Evolutionary conservation across 2,888 invertebrate species (phyloP), one percentile per base, ranked within the genome.

Genomic region (Chloromyia formosa): DNA sequence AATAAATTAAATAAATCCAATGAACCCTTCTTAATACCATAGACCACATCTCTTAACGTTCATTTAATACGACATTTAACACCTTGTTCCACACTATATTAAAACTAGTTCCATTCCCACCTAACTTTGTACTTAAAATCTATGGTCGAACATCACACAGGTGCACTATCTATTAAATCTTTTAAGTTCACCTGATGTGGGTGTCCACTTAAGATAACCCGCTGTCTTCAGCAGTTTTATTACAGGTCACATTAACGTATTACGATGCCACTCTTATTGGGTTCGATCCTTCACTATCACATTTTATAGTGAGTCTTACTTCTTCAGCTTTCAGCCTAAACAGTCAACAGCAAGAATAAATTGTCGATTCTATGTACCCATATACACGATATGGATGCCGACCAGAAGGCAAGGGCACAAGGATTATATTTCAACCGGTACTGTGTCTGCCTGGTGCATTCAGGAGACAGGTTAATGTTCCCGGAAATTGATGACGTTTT

Each of bases 401-500:
- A 60, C 27, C 60, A 58, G 60, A 60, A 60, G 27, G 60, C 27
- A 60, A 4, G 27, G 27, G 27, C 27, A 4, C 27, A 60, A n/a
- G 23, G 60, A 60, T 60, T 23, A 23, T 12, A 5, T 60, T 22
- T n/a, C n/a, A 23, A 60, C 27, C 27, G 27, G 7, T 35, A 35
- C 3, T 35, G 12, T 10, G 23, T 23, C 3, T 16, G 53, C 12
- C 27, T 22, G 2, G 40, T 23, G 62, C n/a, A 18, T n/a, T 62
- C 40, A 14, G 10, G 1, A 42, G 42, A 62, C 62, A 62, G 42
- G 42, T 16, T 20, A 23, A 20, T 20, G 16, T 62, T 62, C 62
- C 62, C 62, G 62, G 62, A 62, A 62, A 62, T 62, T 20, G 16
- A 62, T 62, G 42, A 16, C 62, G 18, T 62, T 62, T 62, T 62